A percentile compares a stretch with the other conserved stretches of the same genome.
Conservation (phyloP, 2,797 vertebrate species). For the Enteromius trimaculatus region DNA sequence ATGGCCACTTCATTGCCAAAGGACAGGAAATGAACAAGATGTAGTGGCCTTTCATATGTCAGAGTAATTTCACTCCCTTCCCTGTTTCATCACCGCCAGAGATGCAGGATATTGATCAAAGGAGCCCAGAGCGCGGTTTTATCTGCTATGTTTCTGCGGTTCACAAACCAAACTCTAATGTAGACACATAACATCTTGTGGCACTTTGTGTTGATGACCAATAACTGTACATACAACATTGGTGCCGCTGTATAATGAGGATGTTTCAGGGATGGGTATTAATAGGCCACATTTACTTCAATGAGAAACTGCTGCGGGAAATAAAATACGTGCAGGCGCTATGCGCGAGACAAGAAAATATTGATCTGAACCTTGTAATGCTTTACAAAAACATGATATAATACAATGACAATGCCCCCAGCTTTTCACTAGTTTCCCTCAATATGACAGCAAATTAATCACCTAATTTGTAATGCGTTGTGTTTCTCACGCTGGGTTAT, state of each 20-base stretch:
- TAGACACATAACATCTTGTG: slow-evolving; percentile 27
- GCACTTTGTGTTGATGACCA: slow-evolving; percentile 11
- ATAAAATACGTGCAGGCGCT: background rate
- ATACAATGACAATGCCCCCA: background rate
- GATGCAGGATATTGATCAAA: slow-evolving; percentile 42
- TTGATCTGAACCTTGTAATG: slow-evolving; percentile 22
- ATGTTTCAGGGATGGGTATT: slow-evolving; percentile 9
- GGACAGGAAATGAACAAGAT: slow-evolving; percentile 39
- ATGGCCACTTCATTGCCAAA: slow-evolving; percentile 28
- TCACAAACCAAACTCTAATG: slow-evolving; percentile 8
- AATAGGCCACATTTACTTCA: slow-evolving; percentile 6
- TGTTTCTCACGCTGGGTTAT: slow-evolving; percentile 68
- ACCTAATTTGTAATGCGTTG: slow-evolving; percentile 70
- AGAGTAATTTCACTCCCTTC: slow-evolving; percentile 37
- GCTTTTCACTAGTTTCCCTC: slow-evolving; percentile 49
- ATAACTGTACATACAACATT: background rate
- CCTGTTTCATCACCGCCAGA: slow-evolving; percentile 23
- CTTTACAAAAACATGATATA: slow-evolving; percentile 16
- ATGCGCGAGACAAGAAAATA: slow-evolving; percentile 24
- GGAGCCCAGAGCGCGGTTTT: slow-evolving; percentile 9
- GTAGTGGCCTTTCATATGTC: slow-evolving; percentile 43
- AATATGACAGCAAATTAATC: slow-evolving; percentile 55
- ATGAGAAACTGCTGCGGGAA: slow-evolving; percentile 1
- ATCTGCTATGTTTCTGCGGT: slow-evolving; percentile 19
- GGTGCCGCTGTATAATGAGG: background rate